Base-by-base conservation (phyloP, 1,140 invertebrate genomes). In the Holotrichia oblita region DNA sequence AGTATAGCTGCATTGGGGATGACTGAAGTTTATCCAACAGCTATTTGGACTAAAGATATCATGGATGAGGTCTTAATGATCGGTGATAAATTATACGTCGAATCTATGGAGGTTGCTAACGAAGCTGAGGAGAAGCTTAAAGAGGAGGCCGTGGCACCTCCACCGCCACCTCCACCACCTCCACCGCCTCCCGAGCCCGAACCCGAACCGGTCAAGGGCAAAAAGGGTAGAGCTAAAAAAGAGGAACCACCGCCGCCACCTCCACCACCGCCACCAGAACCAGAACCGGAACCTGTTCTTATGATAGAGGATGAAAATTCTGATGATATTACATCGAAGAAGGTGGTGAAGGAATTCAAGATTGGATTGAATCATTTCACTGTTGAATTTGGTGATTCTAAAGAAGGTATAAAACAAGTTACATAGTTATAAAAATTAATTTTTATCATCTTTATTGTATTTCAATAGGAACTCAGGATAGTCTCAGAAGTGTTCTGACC, bases 301-400 rank as follows among this genome's bases (percentile, higher is more conserved):
- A n/a, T 34, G 12, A 7, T n/a, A 9, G 40, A 12, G 0, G 81
- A 81, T 24, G 81, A 79, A 12, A 72, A 76, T 24, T 55, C 72
- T 9, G 78, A 74, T n/a, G 79, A 83, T 40, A 83, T 86, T 7
- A 83, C 82, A 1, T 79, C 82, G 8, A 81, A 82, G 9, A 86
- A 85, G 27, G 82, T 85, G 0, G 79, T 80, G 9, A 83, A 81
- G 12, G 79, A 85, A n/a, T 82, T 86, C 59, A 79, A 83, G 41
- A 82, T 87, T 40, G 86, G 86, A 8, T 74, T 84, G 8, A 87
- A 87, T 77, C 81, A 81, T 55, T 78, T 86, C 14, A 17, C 61
- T 3, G 8, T 85, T 6, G 83, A 82, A 44, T 81, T 85, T 42
- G 78, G 79, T 6, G 61, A 44, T 10, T 17, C n/a, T 27, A 14